Evolutionary conservation across 2,888 invertebrate species (phyloP).

Genomic region (Epiblema foenella): DNA sequence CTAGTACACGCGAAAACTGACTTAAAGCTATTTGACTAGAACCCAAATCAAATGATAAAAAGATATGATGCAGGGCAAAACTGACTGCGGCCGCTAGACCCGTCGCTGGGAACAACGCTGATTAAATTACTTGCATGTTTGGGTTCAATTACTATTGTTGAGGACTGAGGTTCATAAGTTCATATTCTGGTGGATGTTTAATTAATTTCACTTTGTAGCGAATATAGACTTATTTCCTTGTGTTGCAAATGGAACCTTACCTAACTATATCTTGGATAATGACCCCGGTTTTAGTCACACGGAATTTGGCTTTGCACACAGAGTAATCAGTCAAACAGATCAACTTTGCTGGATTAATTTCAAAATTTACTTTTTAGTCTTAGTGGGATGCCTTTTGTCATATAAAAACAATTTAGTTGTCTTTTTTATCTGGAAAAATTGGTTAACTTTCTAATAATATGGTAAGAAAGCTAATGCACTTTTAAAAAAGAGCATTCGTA

Average conservation of each 20-base stretch:
- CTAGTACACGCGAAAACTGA: slow-evolving; percentile 8
- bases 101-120: slow-evolving; percentile 20
- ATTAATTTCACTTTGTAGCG: not conserved
- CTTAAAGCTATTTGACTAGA: not conserved
- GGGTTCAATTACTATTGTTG: slow-evolving; percentile 24
- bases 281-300: not conserved
- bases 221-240: not conserved
- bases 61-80: not conserved
- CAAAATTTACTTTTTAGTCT: not conserved
- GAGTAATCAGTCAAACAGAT: not conserved
- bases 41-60: slow-evolving; percentile 10
- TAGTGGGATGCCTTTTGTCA: no score
- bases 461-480: no score
- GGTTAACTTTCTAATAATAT: no score
- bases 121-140: slow-evolving; percentile 32
- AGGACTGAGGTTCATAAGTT: slow-evolving; percentile 3
- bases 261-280: not conserved
- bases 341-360: not conserved
- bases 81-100: slow-evolving; percentile 5
- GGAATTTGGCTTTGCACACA: not conserved
- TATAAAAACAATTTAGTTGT: no score
- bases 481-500: no score
- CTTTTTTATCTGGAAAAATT: no score
- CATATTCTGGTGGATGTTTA: slow-evolving; percentile 2
- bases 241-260: not conserved